These are phyloP conservation scores for Tuta absoluta DNA, from an alignment of 2,888 invertebrate species.

Conservation along the genomic window DNA sequence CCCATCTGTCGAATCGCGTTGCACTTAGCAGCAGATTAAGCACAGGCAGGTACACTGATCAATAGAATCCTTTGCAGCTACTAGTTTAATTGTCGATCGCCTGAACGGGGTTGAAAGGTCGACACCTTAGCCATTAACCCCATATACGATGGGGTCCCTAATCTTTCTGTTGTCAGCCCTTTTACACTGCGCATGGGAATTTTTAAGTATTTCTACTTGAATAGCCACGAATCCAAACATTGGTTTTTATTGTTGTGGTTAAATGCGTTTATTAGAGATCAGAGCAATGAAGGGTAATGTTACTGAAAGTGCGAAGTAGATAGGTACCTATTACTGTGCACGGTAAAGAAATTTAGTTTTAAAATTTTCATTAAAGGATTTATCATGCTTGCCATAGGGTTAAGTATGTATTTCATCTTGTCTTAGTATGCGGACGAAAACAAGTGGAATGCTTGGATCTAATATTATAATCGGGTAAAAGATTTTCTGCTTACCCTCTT, in stretches of 20 bases:
- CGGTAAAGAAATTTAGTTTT: too few relatives aligned
- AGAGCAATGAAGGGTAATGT: background rate
- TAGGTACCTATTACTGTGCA: too few relatives aligned
- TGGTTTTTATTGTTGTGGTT: conserved; percentile 57
- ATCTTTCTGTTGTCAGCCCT: conserved; percentile 44
- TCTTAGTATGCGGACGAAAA: too few relatives aligned
- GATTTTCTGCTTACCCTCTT: too few relatives aligned
- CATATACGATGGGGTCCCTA: conserved; percentile 51
- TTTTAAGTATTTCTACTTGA: conserved; percentile 64
- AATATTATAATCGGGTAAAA: too few relatives aligned
- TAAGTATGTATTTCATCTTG: too few relatives aligned
- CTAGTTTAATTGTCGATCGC: conserved; percentile 60
- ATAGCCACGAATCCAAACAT: conserved; percentile 66
- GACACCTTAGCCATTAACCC: conserved; percentile 63
- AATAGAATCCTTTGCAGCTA: conserved; percentile 37
- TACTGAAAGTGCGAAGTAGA: conserved; percentile 29
- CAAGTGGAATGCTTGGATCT: too few relatives aligned
- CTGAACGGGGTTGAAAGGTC: conserved; percentile 55
- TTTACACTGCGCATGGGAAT: conserved; percentile 64
- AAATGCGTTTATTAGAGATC: conserved; percentile 47
- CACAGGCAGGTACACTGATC: conserved; percentile 48
- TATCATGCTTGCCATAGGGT: too few relatives aligned
- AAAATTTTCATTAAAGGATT: too few relatives aligned
- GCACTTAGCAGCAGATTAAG: conserved; percentile 35
- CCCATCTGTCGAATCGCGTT: conserved; percentile 27